phyloP scores from a whole-genome alignment of 2,888 invertebrate species.

The Nebria salina region DNA sequence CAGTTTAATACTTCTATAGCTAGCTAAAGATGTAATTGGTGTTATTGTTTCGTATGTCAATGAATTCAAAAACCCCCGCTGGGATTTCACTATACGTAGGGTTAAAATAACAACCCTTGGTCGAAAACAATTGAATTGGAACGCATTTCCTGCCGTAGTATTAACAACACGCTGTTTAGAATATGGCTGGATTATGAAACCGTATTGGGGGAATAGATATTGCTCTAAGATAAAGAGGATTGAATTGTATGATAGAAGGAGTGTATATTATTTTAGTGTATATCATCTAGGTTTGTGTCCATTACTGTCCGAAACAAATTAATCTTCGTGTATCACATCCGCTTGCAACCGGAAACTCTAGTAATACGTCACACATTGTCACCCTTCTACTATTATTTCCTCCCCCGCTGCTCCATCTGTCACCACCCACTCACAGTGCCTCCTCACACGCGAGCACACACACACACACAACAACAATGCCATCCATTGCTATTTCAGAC shows the following conservation, averaged over 20 bases:
- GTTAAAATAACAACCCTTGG: not conserved
- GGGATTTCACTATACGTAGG: not conserved
- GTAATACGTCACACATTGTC: constrained; percentile 46
- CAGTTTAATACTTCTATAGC: no score
- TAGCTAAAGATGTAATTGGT: no score
- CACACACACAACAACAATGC: constrained; percentile 21
- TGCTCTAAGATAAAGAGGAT: not conserved
- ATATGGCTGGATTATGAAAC: not conserved
- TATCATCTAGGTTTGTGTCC: constrained; percentile 42
- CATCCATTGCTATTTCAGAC: constrained; percentile 35
- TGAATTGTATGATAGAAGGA: constrained; percentile 1
- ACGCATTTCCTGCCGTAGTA: not conserved
- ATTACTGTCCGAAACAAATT: constrained; percentile 46
- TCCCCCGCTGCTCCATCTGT: not conserved
- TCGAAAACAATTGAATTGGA: not conserved
- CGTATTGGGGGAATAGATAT: not conserved
- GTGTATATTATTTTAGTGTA: constrained; percentile 28
- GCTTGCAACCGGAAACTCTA: constrained; percentile 32
- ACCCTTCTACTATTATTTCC: constrained; percentile 20
- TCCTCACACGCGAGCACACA: not conserved
- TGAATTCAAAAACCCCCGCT: not conserved
- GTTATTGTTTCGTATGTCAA: not conserved
- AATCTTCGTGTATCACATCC: constrained; percentile 44
- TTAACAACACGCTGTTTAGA: not conserved
- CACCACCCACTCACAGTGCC: not conserved